Base-by-base conservation (phyloP, 2,888 invertebrate genomes). In the Hedychridium roseum region DNA sequence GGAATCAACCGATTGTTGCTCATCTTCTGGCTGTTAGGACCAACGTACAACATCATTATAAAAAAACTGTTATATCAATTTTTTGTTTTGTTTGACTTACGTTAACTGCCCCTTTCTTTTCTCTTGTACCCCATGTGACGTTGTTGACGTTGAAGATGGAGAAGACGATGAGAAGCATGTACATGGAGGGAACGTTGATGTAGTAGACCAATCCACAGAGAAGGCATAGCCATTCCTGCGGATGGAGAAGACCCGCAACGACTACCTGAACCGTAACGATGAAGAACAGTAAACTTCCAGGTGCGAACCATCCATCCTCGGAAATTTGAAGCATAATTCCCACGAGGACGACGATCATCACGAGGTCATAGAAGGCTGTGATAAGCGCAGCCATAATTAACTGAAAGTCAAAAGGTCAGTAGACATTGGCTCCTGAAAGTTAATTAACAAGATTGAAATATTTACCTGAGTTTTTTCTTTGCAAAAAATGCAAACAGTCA, bases 111-210 rank as follows among this genome's bases (percentile, higher is more conserved):
- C 46, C 44, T 36, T 62, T 65, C 3, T 63, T 88, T 76, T 96
- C 97, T 50, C 97, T 82, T 0, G 97, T 97, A 3, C 97, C 97
- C 97, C 97, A 97, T 1, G 91, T 88, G 2, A 97, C 91, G 69
- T 94, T 91, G 76, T 97, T 93, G 81, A 97, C 84, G 76, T 97
- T 97, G 74, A 94, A 94, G 17, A 96, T 82, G 0, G 95, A 93
- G 76, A 94, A 97, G 44, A 97, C 90, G 59, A 95, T 89, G 42
- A 97, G 83, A 71, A 97, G 81, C 85, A 97, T 88, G 78, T 96
- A 97, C 90, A 96, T 96, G 58, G 94, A 92, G 0, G 97, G 97
- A 41, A 97, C 93, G 3, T 94, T 92, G 35, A 97, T 87, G 74
- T 91, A 91, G 77, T 97, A 97, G 28, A 97, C 85, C 49, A 86